Evolutionary conservation across 1,140 invertebrate genomes (phyloP).

Genomic region (Nymphalis io): DNA sequence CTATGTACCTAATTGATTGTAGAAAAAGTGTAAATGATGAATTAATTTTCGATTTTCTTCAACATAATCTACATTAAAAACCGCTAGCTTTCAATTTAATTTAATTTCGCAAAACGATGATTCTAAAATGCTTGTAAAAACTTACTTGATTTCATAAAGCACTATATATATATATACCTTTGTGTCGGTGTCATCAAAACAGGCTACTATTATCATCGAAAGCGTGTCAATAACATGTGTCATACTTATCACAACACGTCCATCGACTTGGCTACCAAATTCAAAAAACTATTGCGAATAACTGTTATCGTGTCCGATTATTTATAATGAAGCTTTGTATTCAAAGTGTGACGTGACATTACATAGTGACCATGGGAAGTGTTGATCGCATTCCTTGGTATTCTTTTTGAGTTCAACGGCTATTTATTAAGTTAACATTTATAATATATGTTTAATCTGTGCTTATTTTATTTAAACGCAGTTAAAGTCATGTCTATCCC

Average conservation of each 20-base stretch:
- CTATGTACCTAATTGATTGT: too few species aligned
- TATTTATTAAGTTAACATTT: slow-evolving; percentile 22
- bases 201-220: not conserved
- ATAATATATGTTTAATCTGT: too few species aligned
- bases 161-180: not conserved
- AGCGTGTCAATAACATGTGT: slow-evolving; percentile 4
- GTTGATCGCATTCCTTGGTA: not conserved
- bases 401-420: not conserved
- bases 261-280: slow-evolving; percentile 35
- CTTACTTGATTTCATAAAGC: not conserved
- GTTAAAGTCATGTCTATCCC: too few species aligned
- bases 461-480: too few species aligned
- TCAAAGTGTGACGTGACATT: slow-evolving; percentile 18
- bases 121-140: not conserved
- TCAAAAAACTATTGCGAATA: slow-evolving; percentile 36
- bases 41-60: too few species aligned
- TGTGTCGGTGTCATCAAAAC: not conserved
- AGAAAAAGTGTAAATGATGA: too few species aligned
- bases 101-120: too few species aligned
- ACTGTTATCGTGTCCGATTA: slow-evolving; percentile 39
- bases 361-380: not conserved
- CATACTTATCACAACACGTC: slow-evolving; percentile 30
- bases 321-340: slow-evolving; percentile 41
- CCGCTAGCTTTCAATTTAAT: too few species aligned
- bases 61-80: too few species aligned